These are phyloP conservation scores for Martes martes DNA, from an alignment of 2,113 vertebrate genomes.

Conservation along the genomic window DNA sequence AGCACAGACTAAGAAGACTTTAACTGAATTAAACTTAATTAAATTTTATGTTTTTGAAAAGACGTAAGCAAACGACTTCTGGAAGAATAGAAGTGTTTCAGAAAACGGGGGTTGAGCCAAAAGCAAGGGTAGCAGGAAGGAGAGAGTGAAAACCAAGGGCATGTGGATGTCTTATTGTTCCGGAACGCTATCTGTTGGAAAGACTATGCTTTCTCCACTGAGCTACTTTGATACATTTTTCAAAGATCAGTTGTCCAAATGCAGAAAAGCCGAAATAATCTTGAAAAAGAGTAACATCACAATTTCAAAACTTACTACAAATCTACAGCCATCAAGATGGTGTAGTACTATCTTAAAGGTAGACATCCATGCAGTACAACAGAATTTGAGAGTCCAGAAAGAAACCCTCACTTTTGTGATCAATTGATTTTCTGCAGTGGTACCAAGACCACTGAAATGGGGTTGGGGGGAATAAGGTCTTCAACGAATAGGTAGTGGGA, in stretches of 20 bases:
- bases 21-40: constrained; percentile 14
- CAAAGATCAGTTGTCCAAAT: background rate
- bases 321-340: background rate
- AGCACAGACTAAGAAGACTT: background rate
- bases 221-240: background rate
- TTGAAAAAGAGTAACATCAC: background rate
- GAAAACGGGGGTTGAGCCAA: background rate
- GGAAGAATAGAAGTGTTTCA: constrained; percentile 30
- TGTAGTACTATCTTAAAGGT: background rate
- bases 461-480: background rate
- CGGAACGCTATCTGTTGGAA: background rate
- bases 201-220: background rate
- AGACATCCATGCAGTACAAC: background rate
- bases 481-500: background rate
- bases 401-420: background rate
- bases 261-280: background rate
- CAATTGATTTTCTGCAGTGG: background rate
- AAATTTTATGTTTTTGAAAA: constrained; percentile 28
- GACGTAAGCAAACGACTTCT: background rate
- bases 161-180: background rate
- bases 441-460: background rate
- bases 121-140: background rate
- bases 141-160: background rate
- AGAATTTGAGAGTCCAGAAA: background rate
- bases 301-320: background rate